Evolutionary conservation across 2,888 invertebrate genomes (phyloP), one percentile per base, ranked within the genome.

Genomic region (Alentia gelatinosa): DNA sequence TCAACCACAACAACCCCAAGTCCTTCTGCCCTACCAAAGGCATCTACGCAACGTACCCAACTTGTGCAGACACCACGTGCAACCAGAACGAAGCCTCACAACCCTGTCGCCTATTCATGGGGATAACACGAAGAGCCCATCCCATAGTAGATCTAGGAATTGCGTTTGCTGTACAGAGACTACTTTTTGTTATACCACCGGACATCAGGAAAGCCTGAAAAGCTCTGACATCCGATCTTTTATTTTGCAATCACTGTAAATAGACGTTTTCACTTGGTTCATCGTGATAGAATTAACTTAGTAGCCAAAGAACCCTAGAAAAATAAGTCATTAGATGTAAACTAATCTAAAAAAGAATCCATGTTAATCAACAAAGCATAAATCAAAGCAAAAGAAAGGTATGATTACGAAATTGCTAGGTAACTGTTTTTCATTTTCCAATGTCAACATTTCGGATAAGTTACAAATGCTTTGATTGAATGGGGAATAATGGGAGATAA

Each of bases 101-200:
- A 83, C 39, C 83, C 83, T 7, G 40, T 83, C 37, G 83, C 83
- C 19, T 83, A 37, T 30, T 40, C 83, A 30, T 83, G 83, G 83
- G 83, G 83, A 40, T 83, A 83, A 26, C 68, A 30, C 19, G 7
- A 68, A 68, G 30, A 68, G n/a, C 33, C 26, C 33, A 9, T 68
- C 4, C 1, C 30, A 26, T 68, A 68, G 26, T 30, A 12, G 30
- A 30, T 68, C 5, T 30, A 68, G 5, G 30, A 30, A 30, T 26
- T 5, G 33, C n/a, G n/a, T 26, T 30, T 4, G 4, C 12, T 68
- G 5, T 68, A 68, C 30, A 30, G 68, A n/a, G 30, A 68, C 12
- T 26, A 26, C 4, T 68, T 68, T 68, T 30, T 3, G 26, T 68
- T 30, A 30, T 68, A 68, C 33, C 12, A 68, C 33, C 26, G 30